These are phyloP conservation scores for Sebastolobus altivelis DNA, from an alignment of 2,797 vertebrate species.

Conservation along the genomic window DNA sequence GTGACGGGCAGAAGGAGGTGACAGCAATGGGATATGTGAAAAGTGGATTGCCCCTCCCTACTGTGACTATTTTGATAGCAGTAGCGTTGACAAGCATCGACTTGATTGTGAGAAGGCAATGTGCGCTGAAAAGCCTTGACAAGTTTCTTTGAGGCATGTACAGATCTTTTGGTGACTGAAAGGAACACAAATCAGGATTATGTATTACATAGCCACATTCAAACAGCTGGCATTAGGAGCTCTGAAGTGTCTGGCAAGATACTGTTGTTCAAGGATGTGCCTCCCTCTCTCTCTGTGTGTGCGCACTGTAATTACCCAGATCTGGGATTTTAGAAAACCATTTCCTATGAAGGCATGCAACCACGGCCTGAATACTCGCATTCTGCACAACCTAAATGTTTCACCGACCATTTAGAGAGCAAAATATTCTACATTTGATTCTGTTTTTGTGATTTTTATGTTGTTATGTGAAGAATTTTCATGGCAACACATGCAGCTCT, in stretches of 20 bases:
- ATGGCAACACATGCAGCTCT: conserved; percentile 4
- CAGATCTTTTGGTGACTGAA: conserved; percentile 78
- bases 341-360: conserved; percentile 52
- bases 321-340: conserved; percentile 65
- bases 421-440: conserved; percentile 14
- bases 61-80: conserved; percentile 81
- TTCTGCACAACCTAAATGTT: conserved; percentile 35
- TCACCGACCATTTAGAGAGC: conserved; percentile 33
- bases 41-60: conserved; percentile 77
- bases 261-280: conserved; percentile 69
- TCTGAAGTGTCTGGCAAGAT: conserved; percentile 74
- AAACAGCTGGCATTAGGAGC: conserved; percentile 79
- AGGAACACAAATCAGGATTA: conserved; percentile 84
- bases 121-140: conserved; percentile 79
- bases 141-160: conserved; percentile 82
- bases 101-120: conserved; percentile 77
- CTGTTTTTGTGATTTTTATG: not conserved
- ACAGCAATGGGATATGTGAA: conserved; percentile 80
- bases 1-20: conserved; percentile 82
- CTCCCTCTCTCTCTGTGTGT: conserved; percentile 25
- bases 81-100: conserved; percentile 78
- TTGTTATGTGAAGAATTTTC: not conserved
- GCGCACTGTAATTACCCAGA: conserved; percentile 73
- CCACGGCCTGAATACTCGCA: conserved; percentile 38
- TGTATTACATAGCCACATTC: conserved; percentile 79